A percentile compares a stretch with the other conserved stretches of the same genome.
Evolutionary conservation across 2,113 vertebrate genomes (phyloP).

Genomic region (Arvicanthis niloticus): DNA sequence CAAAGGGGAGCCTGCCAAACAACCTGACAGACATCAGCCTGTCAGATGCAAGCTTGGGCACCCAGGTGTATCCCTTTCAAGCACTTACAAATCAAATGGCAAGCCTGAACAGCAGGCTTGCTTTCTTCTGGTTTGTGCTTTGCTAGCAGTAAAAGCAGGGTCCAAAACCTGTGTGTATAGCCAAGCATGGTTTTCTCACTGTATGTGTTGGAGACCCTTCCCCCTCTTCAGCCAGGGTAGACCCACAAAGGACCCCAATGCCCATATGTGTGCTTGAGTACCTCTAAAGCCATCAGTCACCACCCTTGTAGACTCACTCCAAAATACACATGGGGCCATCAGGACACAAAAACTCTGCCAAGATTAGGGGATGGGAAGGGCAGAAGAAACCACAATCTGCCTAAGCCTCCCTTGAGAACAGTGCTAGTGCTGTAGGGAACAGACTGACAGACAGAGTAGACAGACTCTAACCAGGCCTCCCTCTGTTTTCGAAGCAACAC

Average conservation of each 20-base stretch:
- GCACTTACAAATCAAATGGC: slow-evolving; percentile 69
- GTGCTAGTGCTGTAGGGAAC: slow-evolving; percentile 77
- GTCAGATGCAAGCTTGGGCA: slow-evolving; percentile 68
- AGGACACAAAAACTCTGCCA: slow-evolving; percentile 80
- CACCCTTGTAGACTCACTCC: slow-evolving; percentile 62
- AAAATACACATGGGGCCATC: slow-evolving; percentile 64
- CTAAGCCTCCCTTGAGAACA: slow-evolving; percentile 76
- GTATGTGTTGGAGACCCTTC: slow-evolving; percentile 27
- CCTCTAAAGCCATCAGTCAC: slow-evolving; percentile 78
- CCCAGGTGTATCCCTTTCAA: slow-evolving; percentile 67
- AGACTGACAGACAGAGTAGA: slow-evolving; percentile 74
- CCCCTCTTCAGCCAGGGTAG: slow-evolving; percentile 10
- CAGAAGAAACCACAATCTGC: slow-evolving; percentile 76
- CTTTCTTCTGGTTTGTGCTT: background rate
- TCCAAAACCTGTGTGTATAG: background rate
- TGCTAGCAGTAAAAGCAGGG: slow-evolving; percentile 51
- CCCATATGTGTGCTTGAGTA: slow-evolving; percentile 36
- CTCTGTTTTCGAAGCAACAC: slow-evolving; percentile 78
- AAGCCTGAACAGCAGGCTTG: slow-evolving; percentile 73
- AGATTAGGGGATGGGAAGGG: slow-evolving; percentile 69
- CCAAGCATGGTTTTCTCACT: slow-evolving; percentile 53
- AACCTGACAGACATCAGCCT: slow-evolving; percentile 67
- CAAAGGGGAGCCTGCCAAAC: slow-evolving; percentile 66
- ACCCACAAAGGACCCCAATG: slow-evolving; percentile 42
- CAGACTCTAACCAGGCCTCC: slow-evolving; percentile 73